These are phyloP conservation scores for Crocallis elinguaria DNA, from an alignment of 2,888 invertebrate species.

Conservation along the genomic window DNA sequence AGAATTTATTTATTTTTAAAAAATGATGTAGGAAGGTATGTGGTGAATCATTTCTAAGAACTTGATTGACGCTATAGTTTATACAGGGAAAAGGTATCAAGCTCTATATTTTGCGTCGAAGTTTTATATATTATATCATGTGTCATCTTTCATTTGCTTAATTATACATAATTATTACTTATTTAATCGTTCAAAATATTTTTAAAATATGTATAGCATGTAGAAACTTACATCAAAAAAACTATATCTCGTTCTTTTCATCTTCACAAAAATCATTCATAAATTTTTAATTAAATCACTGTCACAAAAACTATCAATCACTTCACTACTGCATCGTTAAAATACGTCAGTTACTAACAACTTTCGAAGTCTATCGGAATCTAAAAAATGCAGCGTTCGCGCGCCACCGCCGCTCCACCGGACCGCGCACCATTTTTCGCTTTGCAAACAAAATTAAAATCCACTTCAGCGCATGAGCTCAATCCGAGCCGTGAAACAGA, in stretches of 20 bases:
- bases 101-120: no score
- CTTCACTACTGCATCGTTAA: slow-evolving; percentile 49
- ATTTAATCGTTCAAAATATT: not conserved
- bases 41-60: slow-evolving; percentile 28
- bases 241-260: slow-evolving; percentile 46
- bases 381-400: slow-evolving; percentile 55
- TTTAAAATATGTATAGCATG: slow-evolving; percentile 3
- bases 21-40: not conserved
- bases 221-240: slow-evolving; percentile 63
- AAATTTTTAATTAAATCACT: slow-evolving; percentile 35
- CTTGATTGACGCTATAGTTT: slow-evolving; percentile 1
- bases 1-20: not conserved
- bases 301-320: slow-evolving; percentile 38
- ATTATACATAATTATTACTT: no score
- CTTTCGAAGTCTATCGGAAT: slow-evolving; percentile 68
- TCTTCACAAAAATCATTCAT: slow-evolving; percentile 48
- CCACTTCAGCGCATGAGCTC: slow-evolving; percentile 33
- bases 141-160: no score
- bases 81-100: slow-evolving; percentile 16
- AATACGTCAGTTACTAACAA: slow-evolving; percentile 47
- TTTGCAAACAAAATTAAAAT: slow-evolving; percentile 42
- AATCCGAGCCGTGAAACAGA: slow-evolving; percentile 39
- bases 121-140: not conserved
- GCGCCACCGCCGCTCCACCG: slow-evolving; percentile 52
- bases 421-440: slow-evolving; percentile 55